Evolutionary conservation across 2,888 invertebrate species (phyloP).

Genomic region (Vesta saturnalis): DNA sequence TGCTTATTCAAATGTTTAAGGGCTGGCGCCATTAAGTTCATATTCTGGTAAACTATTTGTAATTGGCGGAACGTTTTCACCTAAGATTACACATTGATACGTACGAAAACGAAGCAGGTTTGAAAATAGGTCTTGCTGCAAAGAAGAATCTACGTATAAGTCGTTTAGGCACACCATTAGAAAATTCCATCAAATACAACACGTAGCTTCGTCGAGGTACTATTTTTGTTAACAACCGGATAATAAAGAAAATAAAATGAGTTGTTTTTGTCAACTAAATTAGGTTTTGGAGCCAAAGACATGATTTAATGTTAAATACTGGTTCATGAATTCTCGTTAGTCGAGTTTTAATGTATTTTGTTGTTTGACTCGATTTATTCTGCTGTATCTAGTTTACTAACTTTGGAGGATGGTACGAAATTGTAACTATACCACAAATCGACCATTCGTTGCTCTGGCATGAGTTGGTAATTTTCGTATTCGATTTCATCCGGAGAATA

Average conservation of each 20-base stretch:
- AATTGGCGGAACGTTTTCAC: not conserved
- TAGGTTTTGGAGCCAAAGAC: not conserved
- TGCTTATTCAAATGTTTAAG: not conserved
- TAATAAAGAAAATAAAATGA: not conserved
- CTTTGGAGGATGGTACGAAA: not conserved
- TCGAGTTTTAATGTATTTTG: not conserved
- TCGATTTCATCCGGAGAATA: too few relatives aligned
- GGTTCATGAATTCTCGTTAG: not conserved
- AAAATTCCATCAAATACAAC: not conserved
- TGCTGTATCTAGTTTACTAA: not conserved
- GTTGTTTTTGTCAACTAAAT: not conserved
- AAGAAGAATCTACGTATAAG: not conserved
- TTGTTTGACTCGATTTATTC: not conserved
- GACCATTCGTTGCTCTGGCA: not conserved
- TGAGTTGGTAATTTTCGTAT: not conserved
- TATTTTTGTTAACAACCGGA: not conserved
- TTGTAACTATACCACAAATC: not conserved
- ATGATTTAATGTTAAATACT: not conserved
- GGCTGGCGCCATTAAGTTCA: slow-evolving; percentile 7
- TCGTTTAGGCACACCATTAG: not conserved
- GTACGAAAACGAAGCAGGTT: not conserved
- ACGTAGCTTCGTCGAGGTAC: not conserved
- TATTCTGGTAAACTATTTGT: not conserved
- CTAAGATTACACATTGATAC: not conserved
- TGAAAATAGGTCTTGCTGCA: not conserved